These are phyloP conservation scores for Silvanus unidentatus DNA, from an alignment of 2,888 invertebrate genomes.

Conservation along the genomic window DNA sequence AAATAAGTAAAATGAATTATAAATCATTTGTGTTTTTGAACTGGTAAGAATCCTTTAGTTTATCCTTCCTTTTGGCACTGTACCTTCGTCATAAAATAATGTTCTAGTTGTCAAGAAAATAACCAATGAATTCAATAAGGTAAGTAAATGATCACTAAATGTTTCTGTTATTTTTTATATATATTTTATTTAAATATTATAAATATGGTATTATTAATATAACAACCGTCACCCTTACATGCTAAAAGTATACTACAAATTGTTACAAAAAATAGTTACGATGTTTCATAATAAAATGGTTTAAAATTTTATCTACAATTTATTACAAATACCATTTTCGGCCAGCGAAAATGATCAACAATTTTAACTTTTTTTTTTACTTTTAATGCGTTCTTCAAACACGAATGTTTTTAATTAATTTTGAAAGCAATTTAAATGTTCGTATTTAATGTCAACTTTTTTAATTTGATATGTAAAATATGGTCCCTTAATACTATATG, in stretches of 20 bases:
- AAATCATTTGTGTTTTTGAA: constrained; percentile 46
- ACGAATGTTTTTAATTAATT: neutral
- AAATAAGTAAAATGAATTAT: constrained; percentile 42
- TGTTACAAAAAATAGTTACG: constrained; percentile 28
- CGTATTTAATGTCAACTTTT: too few species aligned
- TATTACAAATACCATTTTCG: constrained; percentile 30
- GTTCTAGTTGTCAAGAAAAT: too few species aligned
- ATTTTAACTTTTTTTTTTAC: constrained; percentile 7
- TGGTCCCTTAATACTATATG: neutral
- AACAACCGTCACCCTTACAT: constrained; percentile 19
- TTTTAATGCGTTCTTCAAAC: neutral
- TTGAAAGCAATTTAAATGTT: neutral
- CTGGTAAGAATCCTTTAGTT: constrained; percentile 32
- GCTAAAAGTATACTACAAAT: constrained; percentile 22
- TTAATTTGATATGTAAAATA: neutral
- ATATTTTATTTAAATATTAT: constrained; percentile 20
- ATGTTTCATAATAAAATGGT: constrained; percentile 17
- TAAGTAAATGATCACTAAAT: neutral
- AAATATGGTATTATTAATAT: constrained; percentile 11
- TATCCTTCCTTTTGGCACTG: too few species aligned
- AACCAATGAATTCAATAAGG: too few species aligned
- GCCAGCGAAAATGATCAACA: constrained; percentile 32
- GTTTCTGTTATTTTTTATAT: constrained; percentile 10
- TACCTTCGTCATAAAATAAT: too few species aligned
- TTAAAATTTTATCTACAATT: constrained; percentile 23